phyloP scores from a whole-genome alignment of 2,888 invertebrate genomes.

The Melinaea marsaeus region DNA sequence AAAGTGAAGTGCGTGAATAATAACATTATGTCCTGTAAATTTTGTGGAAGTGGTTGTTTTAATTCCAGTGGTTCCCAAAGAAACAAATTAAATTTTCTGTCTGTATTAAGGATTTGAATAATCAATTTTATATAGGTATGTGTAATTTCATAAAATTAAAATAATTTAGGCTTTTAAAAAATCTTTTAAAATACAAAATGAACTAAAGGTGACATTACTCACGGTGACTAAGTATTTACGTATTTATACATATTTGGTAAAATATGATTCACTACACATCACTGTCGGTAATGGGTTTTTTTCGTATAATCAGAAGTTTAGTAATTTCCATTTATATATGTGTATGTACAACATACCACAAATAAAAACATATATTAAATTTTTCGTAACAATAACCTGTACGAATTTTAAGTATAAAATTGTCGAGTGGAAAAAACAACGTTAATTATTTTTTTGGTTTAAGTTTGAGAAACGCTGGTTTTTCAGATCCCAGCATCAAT shows the following conservation, averaged over 20 bases:
- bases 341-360: too few relatives aligned
- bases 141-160: too few relatives aligned
- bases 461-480: conserved; percentile 55
- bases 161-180: too few relatives aligned
- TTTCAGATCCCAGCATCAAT: conserved; percentile 46
- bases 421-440: too few relatives aligned
- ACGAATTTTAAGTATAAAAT: not conserved
- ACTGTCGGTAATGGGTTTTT: not conserved
- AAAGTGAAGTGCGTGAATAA: conserved; percentile 63
- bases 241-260: conserved; percentile 10
- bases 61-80: conserved; percentile 49
- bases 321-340: too few relatives aligned
- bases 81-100: not conserved
- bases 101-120: too few relatives aligned
- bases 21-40: conserved; percentile 62
- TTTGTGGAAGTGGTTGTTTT: conserved; percentile 50
- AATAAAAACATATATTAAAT: too few relatives aligned
- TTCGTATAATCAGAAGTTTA: conserved; percentile 21
- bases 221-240: too few relatives aligned
- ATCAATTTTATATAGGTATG: too few relatives aligned
- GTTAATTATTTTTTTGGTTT: conserved; percentile 15
- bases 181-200: too few relatives aligned
- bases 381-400: too few relatives aligned
- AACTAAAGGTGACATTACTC: too few relatives aligned
- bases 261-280: conserved; percentile 8